Evolutionary conservation across 2,888 invertebrate genomes (phyloP).

Genomic region (Agonopterix alstromeriana): DNA sequence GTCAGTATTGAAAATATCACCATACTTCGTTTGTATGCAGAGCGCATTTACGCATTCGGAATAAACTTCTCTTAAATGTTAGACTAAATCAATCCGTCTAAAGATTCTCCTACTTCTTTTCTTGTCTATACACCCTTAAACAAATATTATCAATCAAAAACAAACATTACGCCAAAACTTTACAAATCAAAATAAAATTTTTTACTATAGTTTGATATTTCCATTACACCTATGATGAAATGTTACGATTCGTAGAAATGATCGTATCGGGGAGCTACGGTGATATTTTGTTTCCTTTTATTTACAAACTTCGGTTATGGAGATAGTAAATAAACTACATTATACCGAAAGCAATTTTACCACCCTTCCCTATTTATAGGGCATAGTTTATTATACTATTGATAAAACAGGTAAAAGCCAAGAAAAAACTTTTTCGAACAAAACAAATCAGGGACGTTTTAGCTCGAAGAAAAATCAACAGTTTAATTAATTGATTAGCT

Average conservation of each 20-base stretch:
- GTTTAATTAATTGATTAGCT: conserved; percentile 69
- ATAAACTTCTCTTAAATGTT: too few species aligned
- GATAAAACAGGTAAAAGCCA: not conserved
- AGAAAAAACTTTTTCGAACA: too few species aligned
- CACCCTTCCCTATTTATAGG: conserved; percentile 23
- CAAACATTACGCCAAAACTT: conserved; percentile 28
- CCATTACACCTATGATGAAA: conserved; percentile 74
- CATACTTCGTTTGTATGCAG: too few species aligned
- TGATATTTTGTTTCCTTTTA: conserved; percentile 65
- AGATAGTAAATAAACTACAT: conserved; percentile 30
- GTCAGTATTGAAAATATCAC: too few species aligned
- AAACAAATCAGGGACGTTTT: conserved; percentile 6
- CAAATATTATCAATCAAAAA: not conserved
- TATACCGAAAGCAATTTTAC: conserved; percentile 48
- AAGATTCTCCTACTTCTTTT: too few species aligned
- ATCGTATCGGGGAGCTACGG: conserved; percentile 31
- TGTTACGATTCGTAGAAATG: conserved; percentile 49
- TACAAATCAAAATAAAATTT: conserved; percentile 40
- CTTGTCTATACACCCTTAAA: not conserved
- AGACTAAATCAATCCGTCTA: too few species aligned
- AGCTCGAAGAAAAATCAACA: conserved; percentile 36
- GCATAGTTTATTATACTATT: conserved; percentile 2
- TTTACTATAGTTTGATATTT: conserved; percentile 62
- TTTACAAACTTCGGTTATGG: conserved; percentile 65
- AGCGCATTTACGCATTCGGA: too few species aligned